A percentile compares a stretch with the other conserved stretches of the same genome.
Evolutionary conservation across 2,113 vertebrate genomes (phyloP).

Genomic region (Nematolebias whitei): DNA sequence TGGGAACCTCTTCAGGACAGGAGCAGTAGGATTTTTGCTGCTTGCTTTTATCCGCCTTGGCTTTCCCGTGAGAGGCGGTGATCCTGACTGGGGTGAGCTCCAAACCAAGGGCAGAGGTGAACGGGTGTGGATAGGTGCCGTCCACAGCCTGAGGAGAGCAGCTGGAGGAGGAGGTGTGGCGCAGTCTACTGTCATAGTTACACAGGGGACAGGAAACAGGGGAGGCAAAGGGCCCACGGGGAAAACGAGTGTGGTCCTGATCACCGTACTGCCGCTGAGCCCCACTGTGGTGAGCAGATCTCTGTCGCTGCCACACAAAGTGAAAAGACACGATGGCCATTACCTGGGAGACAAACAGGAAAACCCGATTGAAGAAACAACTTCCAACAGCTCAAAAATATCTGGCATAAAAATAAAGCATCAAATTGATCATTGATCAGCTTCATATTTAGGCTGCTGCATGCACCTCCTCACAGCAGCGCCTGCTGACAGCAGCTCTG

Average conservation of each 20-base stretch:
- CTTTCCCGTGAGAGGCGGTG: not conserved
- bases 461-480: slow-evolving; percentile 94
- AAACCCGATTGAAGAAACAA: not conserved
- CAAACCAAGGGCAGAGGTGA: slow-evolving; percentile 16
- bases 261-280: slow-evolving; percentile 83
- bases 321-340: slow-evolving; percentile 94
- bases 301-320: slow-evolving; percentile 89
- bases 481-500: slow-evolving; percentile 92
- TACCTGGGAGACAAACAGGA: slow-evolving; percentile 76
- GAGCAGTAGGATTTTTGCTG: slow-evolving; percentile 6
- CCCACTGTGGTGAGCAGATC: slow-evolving; percentile 87
- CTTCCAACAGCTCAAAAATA: not conserved
- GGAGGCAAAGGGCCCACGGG: slow-evolving; percentile 83
- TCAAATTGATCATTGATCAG: slow-evolving; percentile 30
- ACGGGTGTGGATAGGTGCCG: slow-evolving; percentile 1
- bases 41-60: slow-evolving; percentile 2
- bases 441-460: not conserved
- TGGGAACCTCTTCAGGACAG: slow-evolving; percentile 33
- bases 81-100: slow-evolving; percentile 53
- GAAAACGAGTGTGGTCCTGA: slow-evolving; percentile 57
- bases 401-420: slow-evolving; percentile 1
- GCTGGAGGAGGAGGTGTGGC: slow-evolving; percentile 14
- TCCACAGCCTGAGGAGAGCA: not conserved
- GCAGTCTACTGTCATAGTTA: slow-evolving; percentile 45
- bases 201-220: slow-evolving; percentile 85